Percentiles rank a stretch among this genome's conserved stretches.
phyloP scores from a whole-genome alignment of 2,113 vertebrate genomes.

The Chloropsis hardwickii region DNA sequence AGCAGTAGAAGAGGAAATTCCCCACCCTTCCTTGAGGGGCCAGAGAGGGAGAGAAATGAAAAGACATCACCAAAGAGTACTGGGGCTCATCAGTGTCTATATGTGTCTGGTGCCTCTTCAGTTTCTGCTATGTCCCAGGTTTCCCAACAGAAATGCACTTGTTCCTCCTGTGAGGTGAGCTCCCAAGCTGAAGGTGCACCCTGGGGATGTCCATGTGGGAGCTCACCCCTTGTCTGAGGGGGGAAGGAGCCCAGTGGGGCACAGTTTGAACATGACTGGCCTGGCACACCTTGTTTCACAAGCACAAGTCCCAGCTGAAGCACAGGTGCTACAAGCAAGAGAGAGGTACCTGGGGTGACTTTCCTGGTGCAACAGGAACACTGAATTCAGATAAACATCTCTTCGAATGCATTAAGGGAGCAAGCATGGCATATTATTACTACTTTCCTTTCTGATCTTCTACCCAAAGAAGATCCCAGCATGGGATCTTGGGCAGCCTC shows the following conservation, averaged over 20 bases:
- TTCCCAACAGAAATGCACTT: neutral
- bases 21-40: neutral
- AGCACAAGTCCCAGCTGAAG: neutral
- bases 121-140: neutral
- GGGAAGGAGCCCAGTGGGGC: neutral
- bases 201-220: neutral
- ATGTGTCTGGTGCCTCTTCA: neutral
- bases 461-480: neutral
- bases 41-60: neutral
- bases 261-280: rapidly evolving
- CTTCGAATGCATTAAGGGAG: neutral
- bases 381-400: neutral
- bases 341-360: neutral
- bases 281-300: neutral
- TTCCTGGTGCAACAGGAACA: neutral
- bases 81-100: neutral
- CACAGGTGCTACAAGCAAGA: neutral
- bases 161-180: neutral
- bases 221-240: neutral
- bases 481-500: neutral
- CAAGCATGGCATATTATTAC: neutral
- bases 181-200: neutral
- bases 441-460: neutral
- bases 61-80: neutral
- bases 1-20: neutral